Evolutionary conservation across 2,888 invertebrate species (phyloP), one percentile per base, ranked within the genome.

Genomic region (Linnaemya tessellans): DNA sequence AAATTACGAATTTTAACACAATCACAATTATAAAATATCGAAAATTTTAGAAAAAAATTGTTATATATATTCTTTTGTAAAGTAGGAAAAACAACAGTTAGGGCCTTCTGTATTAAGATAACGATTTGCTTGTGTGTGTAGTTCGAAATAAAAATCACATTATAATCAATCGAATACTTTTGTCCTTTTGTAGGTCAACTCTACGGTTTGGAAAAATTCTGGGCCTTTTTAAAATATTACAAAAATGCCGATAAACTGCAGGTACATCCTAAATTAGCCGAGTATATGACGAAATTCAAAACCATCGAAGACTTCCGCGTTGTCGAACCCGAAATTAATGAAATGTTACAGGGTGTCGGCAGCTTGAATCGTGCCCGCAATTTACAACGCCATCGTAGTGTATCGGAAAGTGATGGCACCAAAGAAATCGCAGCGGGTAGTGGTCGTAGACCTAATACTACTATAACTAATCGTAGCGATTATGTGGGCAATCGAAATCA

Each of bases 131-230:
- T 41, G 13, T 41, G 11, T 41, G 41, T 41, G 13, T 13, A 4
- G 38, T 1, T 8, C 4, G 10, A 7, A 38, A 10, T 38, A 41
- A 41, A 30, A 3, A 30, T 30, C 2, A 30, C 30, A 5, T 30
- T 30, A 3, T 41, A 41, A 41, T 49, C 9, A 58, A 41, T 49
- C 9, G 30, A 58, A 58, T 35, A 10, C 22, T 54, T 30, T 30
- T 15, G 4, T 56, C 62, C 80, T 64, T 35, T 30, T 85, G 11
- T 68, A 97, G 98, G 98, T 92, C 98, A 99, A 93, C 94, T 99
- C 71, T 99, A 99, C 93, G 99, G 99, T 35, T 93, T 99, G 88
- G 99, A 99, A 93, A 99, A 99, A 93, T 99, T 99, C 93, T 99
- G 99, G 98, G 99, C 99, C 64, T 99, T 99, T 94, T 94, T 98